Evolutionary conservation across 1,140 invertebrate species (phyloP).

Genomic region (Cydia strobilella): DNA sequence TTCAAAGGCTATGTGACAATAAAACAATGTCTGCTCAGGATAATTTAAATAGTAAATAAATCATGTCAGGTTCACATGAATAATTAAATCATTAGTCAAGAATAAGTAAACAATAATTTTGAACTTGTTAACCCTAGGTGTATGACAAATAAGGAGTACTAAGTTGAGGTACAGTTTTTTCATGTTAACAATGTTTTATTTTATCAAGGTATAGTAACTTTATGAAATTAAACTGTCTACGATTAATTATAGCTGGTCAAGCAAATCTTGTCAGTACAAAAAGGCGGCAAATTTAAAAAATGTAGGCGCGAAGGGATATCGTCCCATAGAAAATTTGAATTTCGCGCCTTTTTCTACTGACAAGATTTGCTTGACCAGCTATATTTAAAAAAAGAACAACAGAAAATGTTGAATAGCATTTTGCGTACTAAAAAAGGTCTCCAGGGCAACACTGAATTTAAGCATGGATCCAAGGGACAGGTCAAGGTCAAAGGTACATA

Average conservation of each 20-base stretch:
- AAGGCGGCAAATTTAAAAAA: too few species aligned
- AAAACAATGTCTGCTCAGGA: neutral
- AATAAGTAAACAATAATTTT: neutral
- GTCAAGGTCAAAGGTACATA: conserved; percentile 40
- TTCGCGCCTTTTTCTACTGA: too few species aligned
- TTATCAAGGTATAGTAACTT: neutral
- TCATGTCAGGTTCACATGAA: neutral
- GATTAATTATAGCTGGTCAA: too few species aligned
- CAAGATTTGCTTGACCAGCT: too few species aligned
- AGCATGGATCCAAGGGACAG: conserved; percentile 31
- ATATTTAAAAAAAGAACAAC: too few species aligned
- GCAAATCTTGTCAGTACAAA: too few species aligned
- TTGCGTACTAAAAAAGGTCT: neutral
- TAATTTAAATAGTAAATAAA: neutral
- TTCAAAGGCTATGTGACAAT: too few species aligned
- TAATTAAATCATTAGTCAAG: neutral
- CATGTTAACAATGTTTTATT: neutral
- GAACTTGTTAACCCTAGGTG: neutral
- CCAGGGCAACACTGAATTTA: conserved; percentile 13
- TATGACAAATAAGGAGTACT: too few species aligned
- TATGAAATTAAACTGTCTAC: neutral
- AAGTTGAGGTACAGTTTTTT: too few species aligned
- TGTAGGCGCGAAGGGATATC: too few species aligned
- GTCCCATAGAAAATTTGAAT: too few species aligned
- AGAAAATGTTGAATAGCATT: too few species aligned